Base-by-base conservation (phyloP, 64 coral and sea anemone species). In the Montipora efflorescens region DNA sequence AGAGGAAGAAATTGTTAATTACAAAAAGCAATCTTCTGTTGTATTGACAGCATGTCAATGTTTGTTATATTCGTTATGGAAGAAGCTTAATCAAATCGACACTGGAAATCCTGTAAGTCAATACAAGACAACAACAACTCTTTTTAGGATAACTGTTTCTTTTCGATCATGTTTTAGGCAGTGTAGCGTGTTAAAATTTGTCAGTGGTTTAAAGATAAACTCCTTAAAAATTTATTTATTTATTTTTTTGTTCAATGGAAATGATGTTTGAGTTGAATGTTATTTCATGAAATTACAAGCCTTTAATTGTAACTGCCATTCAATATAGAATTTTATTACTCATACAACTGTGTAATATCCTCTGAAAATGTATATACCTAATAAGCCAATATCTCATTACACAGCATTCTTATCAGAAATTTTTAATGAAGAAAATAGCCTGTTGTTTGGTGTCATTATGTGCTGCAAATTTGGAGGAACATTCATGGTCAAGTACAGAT, bases 361-460 rank as follows among this genome's bases (percentile, higher is more conserved):
- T 55, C 52, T 55, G 10, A 7, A 7, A 15, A 64, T 14, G 61
- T 15, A 14, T 12, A 64, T 14, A 64, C 8, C 3, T 64, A 14
- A 14, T 12, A 4, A 15, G 4, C 9, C 61, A 64, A 14, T 78
- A 19, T 7, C 5, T 49, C 5, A 19, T 49, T 11, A 45, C 10
- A 50, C 66, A 86, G 82, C 61, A 64, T 64, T 48, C 19, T 20
- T 70, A n/a, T 23, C 48, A 10, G 82, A 86, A 49, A 44, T 86
- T 51, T 89, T 16, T 89, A 19, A 59, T 89, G 48, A 89, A 78
- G 21, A 89, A 89, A 20, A 21, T 21, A 7, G 20, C 68, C 72
- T 48, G 50, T n/a, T 76, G 76, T 61, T 20, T 89, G 76, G 44
- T 89, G 23, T 22, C 52, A 10, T 77, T 89, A 77, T 89, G 87